Evolutionary conservation across 2,113 vertebrate species (phyloP).

Genomic region (Mesitornis unicolor): DNA sequence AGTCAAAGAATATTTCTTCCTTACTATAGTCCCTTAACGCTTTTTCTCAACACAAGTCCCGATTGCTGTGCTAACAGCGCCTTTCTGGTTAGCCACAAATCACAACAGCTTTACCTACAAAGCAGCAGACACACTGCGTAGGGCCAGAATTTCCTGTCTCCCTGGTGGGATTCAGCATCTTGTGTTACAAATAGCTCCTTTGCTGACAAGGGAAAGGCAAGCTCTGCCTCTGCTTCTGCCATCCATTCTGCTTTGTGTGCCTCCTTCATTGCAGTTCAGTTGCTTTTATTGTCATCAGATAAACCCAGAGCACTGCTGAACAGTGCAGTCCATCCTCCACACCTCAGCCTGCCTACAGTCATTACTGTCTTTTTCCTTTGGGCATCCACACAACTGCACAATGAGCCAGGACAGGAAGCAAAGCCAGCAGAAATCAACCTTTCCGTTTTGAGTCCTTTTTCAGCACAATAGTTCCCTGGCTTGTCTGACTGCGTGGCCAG

Average conservation of each 20-base stretch:
- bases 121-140: rapidly evolving
- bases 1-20: not conserved
- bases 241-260: rapidly evolving
- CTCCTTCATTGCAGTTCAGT: not conserved
- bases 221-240: not conserved
- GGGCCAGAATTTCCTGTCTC: not conserved
- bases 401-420: not conserved
- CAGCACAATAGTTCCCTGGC: not conserved
- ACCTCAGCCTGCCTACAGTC: not conserved
- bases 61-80: not conserved
- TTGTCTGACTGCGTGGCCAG: not conserved
- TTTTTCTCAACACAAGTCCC: not conserved
- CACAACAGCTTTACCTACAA: not conserved
- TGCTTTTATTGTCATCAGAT: not conserved
- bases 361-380: not conserved
- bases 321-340: not conserved
- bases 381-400: not conserved
- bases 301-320: not conserved
- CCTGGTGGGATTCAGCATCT: not conserved
- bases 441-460: not conserved
- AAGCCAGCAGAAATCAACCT: not conserved
- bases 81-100: not conserved
- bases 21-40: not conserved
- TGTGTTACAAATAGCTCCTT: not conserved
- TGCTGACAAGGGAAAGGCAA: not conserved